These are phyloP conservation scores for Polymixis flavicincta DNA, from an alignment of 2,888 invertebrate genomes.

Conservation along the genomic window DNA sequence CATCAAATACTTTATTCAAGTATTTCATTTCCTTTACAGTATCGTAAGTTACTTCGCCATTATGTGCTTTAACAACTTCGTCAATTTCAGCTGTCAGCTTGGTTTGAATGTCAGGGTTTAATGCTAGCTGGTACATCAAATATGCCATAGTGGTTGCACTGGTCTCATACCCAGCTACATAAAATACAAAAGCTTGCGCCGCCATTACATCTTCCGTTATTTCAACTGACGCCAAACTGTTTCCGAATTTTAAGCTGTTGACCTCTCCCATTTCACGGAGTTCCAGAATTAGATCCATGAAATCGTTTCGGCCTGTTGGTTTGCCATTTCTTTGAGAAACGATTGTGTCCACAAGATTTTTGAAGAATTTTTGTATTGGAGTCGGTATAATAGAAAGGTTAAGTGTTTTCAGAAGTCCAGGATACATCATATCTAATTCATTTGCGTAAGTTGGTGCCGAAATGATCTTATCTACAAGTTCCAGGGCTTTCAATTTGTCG, in stretches of 20 bases:
- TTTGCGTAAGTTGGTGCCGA: conserved; percentile 46
- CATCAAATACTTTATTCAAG: conserved; percentile 78
- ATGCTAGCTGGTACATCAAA: conserved; percentile 57
- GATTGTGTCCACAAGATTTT: conserved; percentile 67
- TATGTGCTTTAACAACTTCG: conserved; percentile 69
- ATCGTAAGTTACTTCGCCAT: conserved; percentile 80
- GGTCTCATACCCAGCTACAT: conserved; percentile 85
- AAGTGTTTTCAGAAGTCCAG: conserved; percentile 71
- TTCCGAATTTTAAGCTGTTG: conserved; percentile 61
- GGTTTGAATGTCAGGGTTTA: conserved; percentile 79
- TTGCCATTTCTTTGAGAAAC: conserved; percentile 70
- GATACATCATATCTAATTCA: conserved; percentile 75
- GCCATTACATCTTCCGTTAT: conserved; percentile 77
- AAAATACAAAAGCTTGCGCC: conserved; percentile 84
- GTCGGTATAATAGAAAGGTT: conserved; percentile 70
- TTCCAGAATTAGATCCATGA: conserved; percentile 77
- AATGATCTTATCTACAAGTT: conserved; percentile 59
- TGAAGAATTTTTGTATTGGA: conserved; percentile 67
- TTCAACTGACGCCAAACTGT: conserved; percentile 59
- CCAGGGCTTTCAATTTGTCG: conserved; percentile 52
- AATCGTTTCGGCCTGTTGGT: conserved; percentile 73
- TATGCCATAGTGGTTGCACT: conserved; percentile 82
- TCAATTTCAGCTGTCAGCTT: conserved; percentile 77
- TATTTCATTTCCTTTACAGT: conserved; percentile 80
- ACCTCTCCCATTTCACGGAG: conserved; percentile 70